Base-by-base conservation (phyloP, 2,888 invertebrate species). In the Tineola bisselliella region DNA sequence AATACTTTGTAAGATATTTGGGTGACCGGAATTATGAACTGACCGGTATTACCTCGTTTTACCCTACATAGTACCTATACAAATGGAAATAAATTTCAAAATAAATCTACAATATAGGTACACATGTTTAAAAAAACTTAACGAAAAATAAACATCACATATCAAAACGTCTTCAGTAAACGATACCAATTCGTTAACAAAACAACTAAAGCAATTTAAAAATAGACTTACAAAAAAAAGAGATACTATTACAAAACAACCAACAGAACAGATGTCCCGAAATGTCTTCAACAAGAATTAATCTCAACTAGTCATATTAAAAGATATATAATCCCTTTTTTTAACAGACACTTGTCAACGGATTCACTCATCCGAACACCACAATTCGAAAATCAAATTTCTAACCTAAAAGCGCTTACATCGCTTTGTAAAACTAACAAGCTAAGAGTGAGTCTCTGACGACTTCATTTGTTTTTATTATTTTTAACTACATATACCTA, bases 261-360 rank as follows among this genome's bases (percentile, higher is more conserved):
- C 25, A 25, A 54, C 25, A 18, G 18, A 74, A 78, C 84, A 84
- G 84, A 84, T 84, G 84, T 77, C 70, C 63, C 67, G 72, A 76
- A 74, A 65, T 73, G 69, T 70, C 68, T 61, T 64, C 62, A 57
- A 71, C 71, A 75, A 76, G 78, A 79, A 81, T 79, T 78, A 81
- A 81, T 79, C 78, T 76, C 63, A 66, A 69, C 68, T 71, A 67
- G 70, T 67, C 68, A 74, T 69, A 71, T 71, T 68, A 68, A 71
- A 72, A 68, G 71, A 70, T 68, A 68, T 63, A 64, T 77, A 77
- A 80, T 78, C 77, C 78, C 79, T 73, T 74, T 72, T 71, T 67
- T 66, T 67, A 76, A 67, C 71, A 74, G 75, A 77, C 81, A 81
- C 83, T 84, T 81, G 84, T 83, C 81, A 84, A 74, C 66, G 65